Evolutionary conservation across 1,140 invertebrate genomes (phyloP).

Genomic region (Meloidogyne exigua): DNA sequence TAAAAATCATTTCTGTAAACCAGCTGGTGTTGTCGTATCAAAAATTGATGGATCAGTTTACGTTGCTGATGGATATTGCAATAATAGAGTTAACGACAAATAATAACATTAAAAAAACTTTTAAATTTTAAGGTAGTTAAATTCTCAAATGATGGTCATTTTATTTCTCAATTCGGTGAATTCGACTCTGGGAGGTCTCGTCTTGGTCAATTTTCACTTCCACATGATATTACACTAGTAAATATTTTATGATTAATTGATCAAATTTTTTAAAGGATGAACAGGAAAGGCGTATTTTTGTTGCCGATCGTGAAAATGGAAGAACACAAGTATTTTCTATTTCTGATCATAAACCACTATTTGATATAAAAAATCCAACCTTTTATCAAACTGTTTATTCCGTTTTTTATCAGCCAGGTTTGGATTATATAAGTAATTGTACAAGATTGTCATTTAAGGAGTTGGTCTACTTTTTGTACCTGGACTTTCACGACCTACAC

Average conservation of each 20-base stretch:
- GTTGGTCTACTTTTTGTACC: constrained; percentile 53
- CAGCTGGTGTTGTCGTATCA: constrained; percentile 81
- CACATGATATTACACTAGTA: constrained; percentile 77
- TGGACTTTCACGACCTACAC: constrained; percentile 22
- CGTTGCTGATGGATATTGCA: constrained; percentile 88
- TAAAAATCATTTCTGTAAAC: constrained; percentile 63
- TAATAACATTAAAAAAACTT: neutral
- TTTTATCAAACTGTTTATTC: constrained; percentile 50
- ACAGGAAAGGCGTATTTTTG: constrained; percentile 75
- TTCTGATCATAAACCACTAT: constrained; percentile 36
- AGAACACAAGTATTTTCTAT: constrained; percentile 75
- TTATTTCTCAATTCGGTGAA: constrained; percentile 51
- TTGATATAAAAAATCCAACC: constrained; percentile 36
- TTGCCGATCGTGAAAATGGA: constrained; percentile 87
- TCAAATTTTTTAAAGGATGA: constrained; percentile 67
- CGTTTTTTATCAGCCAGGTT: constrained; percentile 45
- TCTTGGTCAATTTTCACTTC: constrained; percentile 73
- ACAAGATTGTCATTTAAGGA: constrained; percentile 32
- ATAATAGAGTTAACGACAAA: constrained; percentile 66
- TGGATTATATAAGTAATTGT: neutral
- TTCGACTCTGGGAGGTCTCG: constrained; percentile 11
- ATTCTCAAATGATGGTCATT: constrained; percentile 73
- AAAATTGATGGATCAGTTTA: constrained; percentile 79
- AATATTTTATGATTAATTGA: neutral
- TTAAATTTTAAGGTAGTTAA: constrained; percentile 74